Conservation (phyloP, 2,888 invertebrate species). For the Branchellion lobata region DNA sequence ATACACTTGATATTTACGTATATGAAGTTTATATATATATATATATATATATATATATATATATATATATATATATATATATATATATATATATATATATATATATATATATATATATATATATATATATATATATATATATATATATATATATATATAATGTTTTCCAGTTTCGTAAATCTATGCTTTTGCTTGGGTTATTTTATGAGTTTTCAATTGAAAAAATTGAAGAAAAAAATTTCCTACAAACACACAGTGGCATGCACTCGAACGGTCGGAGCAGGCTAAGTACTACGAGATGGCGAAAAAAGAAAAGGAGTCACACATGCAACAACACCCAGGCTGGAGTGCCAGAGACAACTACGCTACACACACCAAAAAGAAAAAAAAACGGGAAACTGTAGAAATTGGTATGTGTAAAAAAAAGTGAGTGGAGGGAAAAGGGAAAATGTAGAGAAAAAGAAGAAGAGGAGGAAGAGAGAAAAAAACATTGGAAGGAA, state of each 20-base stretch:
- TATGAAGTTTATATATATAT: too few species aligned
- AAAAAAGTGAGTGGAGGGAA: too few species aligned
- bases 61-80: too few species aligned
- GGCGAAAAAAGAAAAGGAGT: slow-evolving; percentile 98
- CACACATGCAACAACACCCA: slow-evolving; percentile 99
- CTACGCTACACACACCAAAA: slow-evolving; percentile 99
- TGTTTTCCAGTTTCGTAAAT: not conserved
- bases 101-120: not conserved
- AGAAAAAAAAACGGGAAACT: slow-evolving; percentile 71
- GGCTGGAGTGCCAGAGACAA: slow-evolving; percentile 99
- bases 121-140: not conserved
- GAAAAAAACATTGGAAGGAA: too few species aligned
- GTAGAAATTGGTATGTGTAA: not conserved
- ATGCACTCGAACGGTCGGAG: slow-evolving; percentile 97
- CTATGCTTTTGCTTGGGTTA: too few species aligned
- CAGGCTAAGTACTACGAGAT: slow-evolving; percentile 99
- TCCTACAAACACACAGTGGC: slow-evolving; percentile 96
- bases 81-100: too few species aligned
- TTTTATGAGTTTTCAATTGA: too few species aligned
- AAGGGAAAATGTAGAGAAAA: too few species aligned
- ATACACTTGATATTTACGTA: too few species aligned
- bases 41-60: too few species aligned
- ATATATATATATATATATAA: not conserved
- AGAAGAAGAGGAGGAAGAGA: too few species aligned
- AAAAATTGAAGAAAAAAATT: too few species aligned